phyloP scores from a whole-genome alignment of 1,140 invertebrate genomes.

The Solen grandis region DNA sequence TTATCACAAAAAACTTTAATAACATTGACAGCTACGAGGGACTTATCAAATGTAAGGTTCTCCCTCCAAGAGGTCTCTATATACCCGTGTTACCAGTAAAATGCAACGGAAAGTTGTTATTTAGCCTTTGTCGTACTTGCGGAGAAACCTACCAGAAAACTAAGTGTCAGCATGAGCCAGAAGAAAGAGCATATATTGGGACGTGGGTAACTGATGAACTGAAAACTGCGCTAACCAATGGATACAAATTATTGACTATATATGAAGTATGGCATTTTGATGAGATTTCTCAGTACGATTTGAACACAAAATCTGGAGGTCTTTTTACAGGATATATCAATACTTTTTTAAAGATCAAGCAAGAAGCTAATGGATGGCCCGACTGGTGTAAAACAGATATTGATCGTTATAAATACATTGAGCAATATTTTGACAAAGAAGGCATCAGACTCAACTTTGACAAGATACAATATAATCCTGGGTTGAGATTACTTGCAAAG shows the following conservation, averaged over 20 bases:
- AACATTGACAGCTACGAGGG: slow-evolving; percentile 19
- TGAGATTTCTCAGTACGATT: slow-evolving; percentile 43
- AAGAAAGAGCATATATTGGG: neutral
- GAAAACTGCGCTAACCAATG: neutral
- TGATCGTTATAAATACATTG: slow-evolving; percentile 12
- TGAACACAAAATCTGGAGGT: neutral
- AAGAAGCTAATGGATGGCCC: slow-evolving; percentile 57
- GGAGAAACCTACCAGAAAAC: neutral
- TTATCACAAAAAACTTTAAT: slow-evolving; percentile 43
- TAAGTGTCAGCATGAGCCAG: neutral
- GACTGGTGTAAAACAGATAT: slow-evolving; percentile 23
- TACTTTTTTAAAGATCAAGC: slow-evolving; percentile 59
- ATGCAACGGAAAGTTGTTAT: slow-evolving; percentile 36
- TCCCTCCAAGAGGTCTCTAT: slow-evolving; percentile 28
- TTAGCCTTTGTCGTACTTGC: slow-evolving; percentile 32
- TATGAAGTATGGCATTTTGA: slow-evolving; percentile 32
- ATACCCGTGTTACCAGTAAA: slow-evolving; percentile 27
- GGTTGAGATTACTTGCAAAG: neutral
- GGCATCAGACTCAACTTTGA: neutral
- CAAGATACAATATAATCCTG: neutral
- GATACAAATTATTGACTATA: neutral
- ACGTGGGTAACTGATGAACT: slow-evolving; percentile 29
- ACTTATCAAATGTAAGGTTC: slow-evolving; percentile 28
- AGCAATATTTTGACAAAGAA: slow-evolving; percentile 1
- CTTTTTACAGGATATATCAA: slow-evolving; percentile 58